Evolutionary conservation across 2,113 vertebrate species (phyloP), one percentile per base, ranked within the genome.

Genomic region (Notiomystis cincta): DNA sequence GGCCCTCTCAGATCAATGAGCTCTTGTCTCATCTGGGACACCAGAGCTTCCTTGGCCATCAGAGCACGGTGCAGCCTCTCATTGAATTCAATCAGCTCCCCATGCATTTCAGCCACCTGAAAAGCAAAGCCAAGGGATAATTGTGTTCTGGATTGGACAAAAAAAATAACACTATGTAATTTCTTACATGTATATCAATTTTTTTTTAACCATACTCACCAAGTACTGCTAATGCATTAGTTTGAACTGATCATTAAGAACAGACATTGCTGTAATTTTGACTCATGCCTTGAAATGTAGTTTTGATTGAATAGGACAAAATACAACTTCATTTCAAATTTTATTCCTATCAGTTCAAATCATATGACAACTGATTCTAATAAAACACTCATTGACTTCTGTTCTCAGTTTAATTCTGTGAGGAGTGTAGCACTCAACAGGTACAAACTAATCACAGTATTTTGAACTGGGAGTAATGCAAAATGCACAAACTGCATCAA

Each of bases 101-200:
- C 99, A 8, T 99, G 99, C 99, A 99, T 99, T 98, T 99, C 99
- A 2, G 99, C 99, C 85, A 99, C 99, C 99, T 99, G 97, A 33
- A 97, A 97, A 91, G 95, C 30, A 97, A 61, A 97, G 38, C 2
- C 61, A 28, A 30, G 33, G n/a, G 9, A 33, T 37, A 82, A 71
- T 0, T 37, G 16, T 40, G 7, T 6, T 38, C 17, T 77, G 23
- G 85, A 64, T 2, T 22, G 19, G 15, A 51, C 42, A 48, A 20
- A 45, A 45, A 40, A 2, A 6, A 24, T 5, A 38, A 24, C 15
- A 19, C 15, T 31, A 15, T 2, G 4, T 30, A 60, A 70, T 44
- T 85, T 94, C 47, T 72, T 35, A 79, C 11, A 25, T 0, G 2
- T 21, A 4, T 35, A 79, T 58, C 15, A 72, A 23, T 7, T 33